A percentile compares a stretch with the other conserved stretches of the same genome.
These are phyloP conservation scores for Calameuta idolon DNA, from an alignment of 2,888 invertebrate species.

Conservation along the genomic window DNA sequence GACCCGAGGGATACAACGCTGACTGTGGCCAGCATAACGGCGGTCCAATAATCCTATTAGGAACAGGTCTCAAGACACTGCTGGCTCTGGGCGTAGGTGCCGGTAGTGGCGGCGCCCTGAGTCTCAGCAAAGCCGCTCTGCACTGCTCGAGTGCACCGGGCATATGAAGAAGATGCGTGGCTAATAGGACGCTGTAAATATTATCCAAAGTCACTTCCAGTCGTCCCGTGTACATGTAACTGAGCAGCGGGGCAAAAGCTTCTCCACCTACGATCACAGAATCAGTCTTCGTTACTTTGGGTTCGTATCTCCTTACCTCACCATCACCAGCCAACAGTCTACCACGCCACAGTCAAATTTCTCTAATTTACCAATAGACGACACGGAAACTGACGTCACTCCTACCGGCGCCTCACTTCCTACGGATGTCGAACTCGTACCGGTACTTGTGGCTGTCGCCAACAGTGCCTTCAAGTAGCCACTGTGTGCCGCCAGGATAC, in stretches of 20 bases:
- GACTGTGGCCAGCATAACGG: constrained; percentile 53
- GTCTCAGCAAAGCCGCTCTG: constrained; percentile 72
- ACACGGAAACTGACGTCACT: constrained; percentile 59
- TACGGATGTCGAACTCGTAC: constrained; percentile 14
- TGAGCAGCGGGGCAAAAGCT: constrained; percentile 75
- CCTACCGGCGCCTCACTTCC: not conserved
- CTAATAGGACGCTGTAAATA: constrained; percentile 78
- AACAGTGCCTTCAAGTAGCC: constrained; percentile 80
- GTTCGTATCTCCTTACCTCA: not conserved
- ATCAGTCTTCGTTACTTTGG: not conserved
- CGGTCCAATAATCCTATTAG: constrained; percentile 57
- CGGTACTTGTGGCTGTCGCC: constrained; percentile 39
- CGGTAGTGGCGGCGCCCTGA: constrained; percentile 60
- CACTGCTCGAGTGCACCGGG: constrained; percentile 79
- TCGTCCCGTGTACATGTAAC: constrained; percentile 82
- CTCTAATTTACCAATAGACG: constrained; percentile 59
- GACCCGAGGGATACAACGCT: constrained; percentile 38
- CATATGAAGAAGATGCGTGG: constrained; percentile 81
- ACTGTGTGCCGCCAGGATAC: constrained; percentile 76
- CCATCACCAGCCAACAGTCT: not conserved
- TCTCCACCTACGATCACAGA: constrained; percentile 54
- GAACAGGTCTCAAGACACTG: constrained; percentile 58
- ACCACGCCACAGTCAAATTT: no score
- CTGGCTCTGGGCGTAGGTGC: constrained; percentile 58
- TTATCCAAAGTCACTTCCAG: constrained; percentile 77